A percentile compares a stretch with the other conserved stretches of the same genome.
These are phyloP conservation scores for Micropterix aruncella DNA, from an alignment of 2,888 invertebrate species.

Conservation along the genomic window DNA sequence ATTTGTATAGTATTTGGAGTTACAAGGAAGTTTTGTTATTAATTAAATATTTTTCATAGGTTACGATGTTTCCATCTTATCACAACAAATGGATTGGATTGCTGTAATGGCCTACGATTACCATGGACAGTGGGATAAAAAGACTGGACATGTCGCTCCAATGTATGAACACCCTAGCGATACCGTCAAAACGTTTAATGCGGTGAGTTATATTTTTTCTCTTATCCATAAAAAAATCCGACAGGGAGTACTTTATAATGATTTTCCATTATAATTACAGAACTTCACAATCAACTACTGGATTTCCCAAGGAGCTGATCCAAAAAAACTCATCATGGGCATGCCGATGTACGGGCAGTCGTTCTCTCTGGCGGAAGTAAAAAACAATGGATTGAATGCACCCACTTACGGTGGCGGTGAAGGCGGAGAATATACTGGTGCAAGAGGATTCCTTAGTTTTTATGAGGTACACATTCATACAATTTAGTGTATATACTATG, in stretches of 20 bases:
- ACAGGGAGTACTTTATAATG: too few species aligned
- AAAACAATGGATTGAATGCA: conserved; percentile 53
- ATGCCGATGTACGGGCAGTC: conserved; percentile 85
- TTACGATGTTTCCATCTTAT: conserved; percentile 66
- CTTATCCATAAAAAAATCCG: too few species aligned
- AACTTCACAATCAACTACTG: conserved; percentile 83
- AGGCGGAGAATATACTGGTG: conserved; percentile 77
- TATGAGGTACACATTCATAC: conserved; percentile 52
- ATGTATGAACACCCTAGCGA: conserved; percentile 67
- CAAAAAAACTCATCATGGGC: conserved; percentile 69
- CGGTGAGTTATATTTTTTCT: conserved; percentile 30
- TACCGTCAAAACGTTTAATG: conserved; percentile 63
- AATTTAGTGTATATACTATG: too few species aligned
- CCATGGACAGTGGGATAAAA: conserved; percentile 85
- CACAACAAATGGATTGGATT: conserved; percentile 74
- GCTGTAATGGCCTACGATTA: conserved; percentile 86
- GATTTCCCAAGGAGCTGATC: conserved; percentile 67
- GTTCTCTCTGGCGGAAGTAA: conserved; percentile 59
- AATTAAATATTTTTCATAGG: conserved; percentile 21
- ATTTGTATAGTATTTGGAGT: too few species aligned
- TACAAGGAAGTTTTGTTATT: too few species aligned
- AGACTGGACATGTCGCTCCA: conserved; percentile 81
- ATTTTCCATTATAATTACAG: too few species aligned
- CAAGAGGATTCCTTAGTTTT: conserved; percentile 76
- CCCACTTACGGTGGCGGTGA: conserved; percentile 78